Conservation (phyloP, 1,140 invertebrate species). For the Drosophila kurseongensis region DNA sequence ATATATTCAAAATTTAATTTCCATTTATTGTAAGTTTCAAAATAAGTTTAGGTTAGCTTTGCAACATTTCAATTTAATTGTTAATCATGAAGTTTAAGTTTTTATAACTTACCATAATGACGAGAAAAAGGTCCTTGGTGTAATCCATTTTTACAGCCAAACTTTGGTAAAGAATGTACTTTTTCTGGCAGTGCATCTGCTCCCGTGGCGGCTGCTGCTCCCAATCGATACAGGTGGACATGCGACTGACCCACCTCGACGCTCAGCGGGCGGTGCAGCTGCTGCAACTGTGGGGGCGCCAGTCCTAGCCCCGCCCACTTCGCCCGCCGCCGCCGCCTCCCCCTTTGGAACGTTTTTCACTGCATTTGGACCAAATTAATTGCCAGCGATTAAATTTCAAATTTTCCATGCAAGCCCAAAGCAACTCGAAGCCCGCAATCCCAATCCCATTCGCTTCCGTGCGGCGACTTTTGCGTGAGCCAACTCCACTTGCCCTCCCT, state of each 20-base stretch:
- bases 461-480: slow-evolving; percentile 71
- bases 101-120: too few relatives aligned
- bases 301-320: slow-evolving; percentile 32
- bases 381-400: slow-evolving; percentile 83
- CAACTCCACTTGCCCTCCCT: slow-evolving; percentile 2
- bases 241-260: slow-evolving; percentile 72
- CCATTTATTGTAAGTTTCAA: too few relatives aligned
- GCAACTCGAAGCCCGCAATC: slow-evolving; percentile 6
- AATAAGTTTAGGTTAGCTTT: too few relatives aligned
- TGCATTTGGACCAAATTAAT: slow-evolving; percentile 77
- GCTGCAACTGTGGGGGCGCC: slow-evolving; percentile 58
- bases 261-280: slow-evolving; percentile 70
- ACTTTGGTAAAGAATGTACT: too few relatives aligned
- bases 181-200: slow-evolving; percentile 1
- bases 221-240: slow-evolving; percentile 77
- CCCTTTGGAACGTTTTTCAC: slow-evolving; percentile 31
- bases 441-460: slow-evolving; percentile 64
- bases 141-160: too few relatives aligned
- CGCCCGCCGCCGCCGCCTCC: not conserved
- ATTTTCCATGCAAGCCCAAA: slow-evolving; percentile 75
- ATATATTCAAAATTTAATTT: too few relatives aligned
- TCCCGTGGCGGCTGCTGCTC: slow-evolving; percentile 48
- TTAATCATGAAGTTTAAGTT: too few relatives aligned
- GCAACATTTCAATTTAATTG: too few relatives aligned
- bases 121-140: too few relatives aligned